Conservation (phyloP, 1,140 invertebrate genomes). For the Trissolcus basalis region DNA sequence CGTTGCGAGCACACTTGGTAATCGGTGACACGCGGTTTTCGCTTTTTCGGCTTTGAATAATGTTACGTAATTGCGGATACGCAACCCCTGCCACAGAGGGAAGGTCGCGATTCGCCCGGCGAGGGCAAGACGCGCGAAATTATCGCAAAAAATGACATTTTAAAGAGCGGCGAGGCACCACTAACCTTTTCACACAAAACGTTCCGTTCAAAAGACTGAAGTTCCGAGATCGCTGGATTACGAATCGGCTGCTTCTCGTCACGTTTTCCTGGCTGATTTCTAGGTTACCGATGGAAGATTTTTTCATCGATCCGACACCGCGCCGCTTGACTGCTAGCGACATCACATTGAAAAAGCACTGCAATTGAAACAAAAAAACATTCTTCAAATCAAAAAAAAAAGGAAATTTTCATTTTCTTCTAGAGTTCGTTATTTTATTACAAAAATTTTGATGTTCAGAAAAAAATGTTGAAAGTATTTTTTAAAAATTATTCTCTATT, state of each 20-base stretch:
- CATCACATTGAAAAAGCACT: background rate
- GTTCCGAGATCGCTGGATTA: background rate
- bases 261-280: background rate
- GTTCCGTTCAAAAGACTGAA: constrained; percentile 5
- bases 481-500: too few relatives aligned
- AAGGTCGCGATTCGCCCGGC: background rate
- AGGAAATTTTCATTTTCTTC: too few relatives aligned
- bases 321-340: background rate
- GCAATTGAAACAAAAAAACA: background rate
- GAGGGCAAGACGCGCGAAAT: background rate
- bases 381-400: too few relatives aligned
- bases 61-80: too few relatives aligned
- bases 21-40: too few relatives aligned
- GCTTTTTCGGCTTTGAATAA: too few relatives aligned
- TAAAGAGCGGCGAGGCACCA: background rate
- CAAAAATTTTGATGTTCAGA: too few relatives aligned
- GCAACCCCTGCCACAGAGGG: too few relatives aligned
- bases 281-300: background rate
- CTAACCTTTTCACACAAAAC: constrained; percentile 5
- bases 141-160: background rate
- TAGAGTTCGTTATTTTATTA: background rate
- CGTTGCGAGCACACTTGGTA: too few relatives aligned
- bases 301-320: too few relatives aligned
- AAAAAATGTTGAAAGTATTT: too few relatives aligned
- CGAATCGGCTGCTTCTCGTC: background rate